Conservation (phyloP, 2,797 vertebrate genomes). For the Rhincodon typus region DNA sequence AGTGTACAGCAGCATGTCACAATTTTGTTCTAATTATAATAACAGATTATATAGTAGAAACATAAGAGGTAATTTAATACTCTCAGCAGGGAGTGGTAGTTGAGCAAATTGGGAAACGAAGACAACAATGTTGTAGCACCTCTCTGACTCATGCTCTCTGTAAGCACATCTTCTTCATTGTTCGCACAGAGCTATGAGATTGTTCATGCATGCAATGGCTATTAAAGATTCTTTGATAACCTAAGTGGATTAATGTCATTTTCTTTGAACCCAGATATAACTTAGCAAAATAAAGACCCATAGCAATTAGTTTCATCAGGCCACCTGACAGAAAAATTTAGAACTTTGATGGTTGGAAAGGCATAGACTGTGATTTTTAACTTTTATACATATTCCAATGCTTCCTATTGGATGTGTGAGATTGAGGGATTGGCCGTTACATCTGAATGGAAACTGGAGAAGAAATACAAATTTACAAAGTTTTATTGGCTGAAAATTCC, state of each 20-base stretch:
- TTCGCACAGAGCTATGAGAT: neutral
- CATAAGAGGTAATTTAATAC: neutral
- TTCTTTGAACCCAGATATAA: neutral
- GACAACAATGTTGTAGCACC: neutral
- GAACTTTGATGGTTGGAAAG: neutral
- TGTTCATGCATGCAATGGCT: neutral
- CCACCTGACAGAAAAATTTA: neutral
- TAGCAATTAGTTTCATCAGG: neutral
- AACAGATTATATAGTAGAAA: neutral
- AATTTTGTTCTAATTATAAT: conserved; percentile 12
- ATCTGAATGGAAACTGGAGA: neutral
- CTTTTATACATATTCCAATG: neutral
- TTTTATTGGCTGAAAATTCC: neutral
- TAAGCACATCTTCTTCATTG: neutral
- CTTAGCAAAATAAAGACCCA: neutral
- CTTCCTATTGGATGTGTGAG: neutral
- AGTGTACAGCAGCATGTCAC: conserved; percentile 14
- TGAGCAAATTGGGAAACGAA: neutral
- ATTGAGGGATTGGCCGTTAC: neutral
- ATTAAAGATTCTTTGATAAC: neutral
- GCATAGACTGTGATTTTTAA: neutral
- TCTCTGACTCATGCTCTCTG: neutral
- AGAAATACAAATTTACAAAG: neutral
- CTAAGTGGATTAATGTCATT: neutral
- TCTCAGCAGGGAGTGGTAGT: neutral